Percentiles rank a stretch among this genome's conserved stretches.
Conservation (phyloP, 2,113 vertebrate species). For the Platichthys stellatus region DNA sequence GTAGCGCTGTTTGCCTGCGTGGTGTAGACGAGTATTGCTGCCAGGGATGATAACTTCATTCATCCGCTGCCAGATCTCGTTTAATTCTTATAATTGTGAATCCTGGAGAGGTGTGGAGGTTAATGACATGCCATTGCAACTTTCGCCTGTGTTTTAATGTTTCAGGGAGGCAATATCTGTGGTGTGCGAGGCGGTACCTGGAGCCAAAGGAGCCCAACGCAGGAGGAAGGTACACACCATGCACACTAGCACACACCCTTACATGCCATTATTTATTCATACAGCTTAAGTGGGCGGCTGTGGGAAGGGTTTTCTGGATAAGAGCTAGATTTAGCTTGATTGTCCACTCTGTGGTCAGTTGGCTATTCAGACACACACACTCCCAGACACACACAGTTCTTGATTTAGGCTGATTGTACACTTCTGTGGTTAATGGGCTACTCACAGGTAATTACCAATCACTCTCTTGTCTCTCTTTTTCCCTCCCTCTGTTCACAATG, state of each 20-base stretch:
- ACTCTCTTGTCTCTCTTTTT: slow-evolving; percentile 53
- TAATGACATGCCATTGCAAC: slow-evolving; percentile 31
- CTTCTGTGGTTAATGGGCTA: slow-evolving; percentile 53
- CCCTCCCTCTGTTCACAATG: slow-evolving; percentile 51
- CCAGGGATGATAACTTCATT: slow-evolving; percentile 50
- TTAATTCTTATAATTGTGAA: slow-evolving; percentile 42
- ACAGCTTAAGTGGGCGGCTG: slow-evolving; percentile 69
- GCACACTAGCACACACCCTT: slow-evolving; percentile 47
- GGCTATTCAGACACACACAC: slow-evolving; percentile 45
- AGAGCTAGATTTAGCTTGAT: slow-evolving; percentile 71
- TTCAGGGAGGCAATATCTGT: slow-evolving; percentile 95
- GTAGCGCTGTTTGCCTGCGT: slow-evolving; percentile 62
- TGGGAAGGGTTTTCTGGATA: slow-evolving; percentile 63
- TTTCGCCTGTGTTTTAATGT: slow-evolving; percentile 47
- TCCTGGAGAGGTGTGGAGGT: slow-evolving; percentile 37
- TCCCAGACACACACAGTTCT: slow-evolving; percentile 20
- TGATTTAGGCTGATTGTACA: slow-evolving; percentile 60
- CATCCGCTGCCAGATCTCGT: slow-evolving; percentile 44
- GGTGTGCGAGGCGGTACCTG: slow-evolving; percentile 96
- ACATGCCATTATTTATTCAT: slow-evolving; percentile 78
- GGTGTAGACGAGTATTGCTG: slow-evolving; percentile 45
- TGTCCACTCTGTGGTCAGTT: slow-evolving; percentile 74
- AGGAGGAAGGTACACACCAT: slow-evolving; percentile 90
- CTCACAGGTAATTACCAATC: slow-evolving; percentile 71
- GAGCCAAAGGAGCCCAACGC: slow-evolving; percentile 92